Evolutionary conservation across 2,797 vertebrate species (phyloP).

Genomic region (Bryconaethiops microstoma): DNA sequence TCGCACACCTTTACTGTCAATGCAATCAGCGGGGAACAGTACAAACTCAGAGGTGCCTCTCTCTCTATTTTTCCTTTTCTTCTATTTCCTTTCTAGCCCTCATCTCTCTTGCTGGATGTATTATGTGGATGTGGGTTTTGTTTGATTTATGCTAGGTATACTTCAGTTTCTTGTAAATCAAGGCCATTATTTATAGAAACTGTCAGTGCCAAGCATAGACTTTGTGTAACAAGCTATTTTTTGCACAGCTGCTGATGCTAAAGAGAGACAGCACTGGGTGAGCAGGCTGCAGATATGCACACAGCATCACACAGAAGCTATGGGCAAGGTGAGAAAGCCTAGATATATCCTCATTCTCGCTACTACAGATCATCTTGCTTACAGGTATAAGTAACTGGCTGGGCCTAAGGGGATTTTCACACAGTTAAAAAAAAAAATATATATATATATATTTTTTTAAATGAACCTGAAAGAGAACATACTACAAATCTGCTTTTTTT

Average conservation of each 20-base stretch:
- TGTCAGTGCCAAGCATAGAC: background rate
- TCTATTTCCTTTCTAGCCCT: background rate
- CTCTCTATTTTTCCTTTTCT: background rate
- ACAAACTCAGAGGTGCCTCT: slow-evolving; percentile 92
- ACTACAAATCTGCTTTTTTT: too few species aligned
- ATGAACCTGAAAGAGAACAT: too few species aligned
- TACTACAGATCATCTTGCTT: background rate
- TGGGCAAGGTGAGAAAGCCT: slow-evolving; percentile 88
- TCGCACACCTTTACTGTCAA: slow-evolving; percentile 98
- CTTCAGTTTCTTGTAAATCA: background rate
- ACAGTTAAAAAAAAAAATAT: too few species aligned
- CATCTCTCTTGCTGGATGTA: background rate
- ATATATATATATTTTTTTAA: too few species aligned
- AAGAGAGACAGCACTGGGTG: slow-evolving; percentile 98
- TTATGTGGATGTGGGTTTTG: background rate
- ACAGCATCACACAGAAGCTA: slow-evolving; percentile 97
- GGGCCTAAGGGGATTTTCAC: too few species aligned
- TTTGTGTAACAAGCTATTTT: slow-evolving; percentile 20
- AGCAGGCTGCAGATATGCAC: slow-evolving; percentile 97
- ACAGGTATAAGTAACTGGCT: background rate
- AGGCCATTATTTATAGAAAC: background rate
- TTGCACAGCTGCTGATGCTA: slow-evolving; percentile 88
- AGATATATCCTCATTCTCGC: background rate
- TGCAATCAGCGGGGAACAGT: slow-evolving; percentile 96
- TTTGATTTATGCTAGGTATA: background rate